Evolutionary conservation across 2,797 vertebrate species (phyloP), one percentile per base, ranked within the genome.

Genomic region (Parauchenoglanis ngamensis): DNA sequence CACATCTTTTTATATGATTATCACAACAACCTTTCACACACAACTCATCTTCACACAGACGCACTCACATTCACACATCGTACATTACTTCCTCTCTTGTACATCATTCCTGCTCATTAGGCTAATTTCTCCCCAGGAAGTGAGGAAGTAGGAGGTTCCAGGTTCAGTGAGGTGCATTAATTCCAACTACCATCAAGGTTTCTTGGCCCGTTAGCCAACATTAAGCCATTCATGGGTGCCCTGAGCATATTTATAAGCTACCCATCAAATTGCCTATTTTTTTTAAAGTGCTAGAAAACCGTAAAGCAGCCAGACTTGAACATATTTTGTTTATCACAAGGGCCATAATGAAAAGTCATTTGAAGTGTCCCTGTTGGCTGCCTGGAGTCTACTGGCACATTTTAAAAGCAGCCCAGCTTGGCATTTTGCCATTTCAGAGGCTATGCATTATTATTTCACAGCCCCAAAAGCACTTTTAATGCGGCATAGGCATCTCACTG

Each of bases 41-140:
- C 31, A 35, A 59, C 56, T 76, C 35, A 52, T 61, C 10, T 85
- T 67, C 23, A 61, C 56, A 4, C 63, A 28, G 12, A 28, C 63
- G 31, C 11, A 40, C 49, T 35, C 44, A 63, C 68, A 31, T 31
- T 25, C 86, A 57, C 46, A 54, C 15, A 59, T 2, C 4, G 3
- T 31, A 67, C 81, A 84, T 84, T 68, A 84, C 19, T 35, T 85
- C 56, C 40, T 78, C 35, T 70, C 19, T 52, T 44, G 15, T 31
- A 28, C 65, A 81, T 88, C 75, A 65, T 85, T 85, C 81, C 77
- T 8, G 54, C 77, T 87, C 56, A 73, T 82, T 88, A 82, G 78
- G 25, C 31, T 76, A 7, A 85, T 88, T 88, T 80, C 65, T 31
- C 56, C 19, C 52, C 59, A 25, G 31, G 83, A 59, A 28, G 67